Base-by-base conservation (phyloP, 2,797 vertebrate genomes). In the Sebastes reedi region DNA sequence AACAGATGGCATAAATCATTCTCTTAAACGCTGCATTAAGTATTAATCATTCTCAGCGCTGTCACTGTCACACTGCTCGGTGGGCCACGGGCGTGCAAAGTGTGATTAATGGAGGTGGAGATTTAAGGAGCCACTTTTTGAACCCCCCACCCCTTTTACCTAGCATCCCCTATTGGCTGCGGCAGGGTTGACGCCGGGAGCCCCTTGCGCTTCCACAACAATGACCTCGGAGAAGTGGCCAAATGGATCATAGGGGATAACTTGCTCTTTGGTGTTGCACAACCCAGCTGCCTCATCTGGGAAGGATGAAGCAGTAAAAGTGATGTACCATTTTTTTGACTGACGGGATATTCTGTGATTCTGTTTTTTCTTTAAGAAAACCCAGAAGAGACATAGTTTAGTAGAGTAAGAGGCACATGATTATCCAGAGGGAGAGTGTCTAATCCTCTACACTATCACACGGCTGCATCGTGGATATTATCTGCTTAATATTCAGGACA, bases 1-100 rank as follows among this genome's bases (percentile, higher is more conserved):
- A 96, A 95, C 95, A 96, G 94, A 96, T 94, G 95, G 94, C 94
- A 96, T 96, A 95, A 96, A 96, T 96, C 95, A 95, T 96, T 95
- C 94, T 95, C 94, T 95, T 96, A 96, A 96, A 96, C 83, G 89
- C 93, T 86, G 91, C 93, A 94, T 95, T 96, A 96, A 96, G 94
- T 95, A 96, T 96, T 95, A 96, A 96, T 96, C 95, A 96, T 96
- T 96, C 93, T 95, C 91, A 86, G 87, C 80, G 91, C 87, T 95
- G 93, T 95, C 90, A 94, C 89, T 95, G 94, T 95, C 95, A 93
- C 91, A 87, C 87, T 85, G 90, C 75, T 89, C 79, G 80, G 83
- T 88, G 89, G 91, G 89, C 93, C 30, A 71, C 82, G 5, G 85
- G 93, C 80, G 87, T 88, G 89, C 90, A 95, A 96, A 96, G 94